Evolutionary conservation across 2,797 vertebrate species (phyloP), one percentile per base, ranked within the genome.

Genomic region (Smutsia temminckii): DNA sequence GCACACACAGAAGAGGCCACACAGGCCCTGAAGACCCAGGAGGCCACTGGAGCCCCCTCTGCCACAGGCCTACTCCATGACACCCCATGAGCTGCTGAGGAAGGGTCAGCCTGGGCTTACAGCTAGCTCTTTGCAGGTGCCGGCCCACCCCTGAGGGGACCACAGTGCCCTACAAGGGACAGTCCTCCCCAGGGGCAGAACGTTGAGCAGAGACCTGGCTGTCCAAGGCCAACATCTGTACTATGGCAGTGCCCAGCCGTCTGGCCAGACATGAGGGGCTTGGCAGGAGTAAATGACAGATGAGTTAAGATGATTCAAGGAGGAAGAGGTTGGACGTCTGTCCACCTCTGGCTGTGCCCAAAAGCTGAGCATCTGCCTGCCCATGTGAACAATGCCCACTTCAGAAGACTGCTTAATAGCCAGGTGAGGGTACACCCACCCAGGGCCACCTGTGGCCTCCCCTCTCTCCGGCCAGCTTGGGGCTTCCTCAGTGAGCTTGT

Each of bases 301-400:
- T 13, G 37, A 66, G 40, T 11, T 32, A 4, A 55, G 75, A 8
- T 9, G 37, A 11, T 14, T 34, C 8, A 0, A 55, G 37, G 29
- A 63, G 27, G 23, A 57, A 23, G 57, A 23, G 34, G 10, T 8
- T 6, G 1, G 59, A 29, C 49, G 25, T 20, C 46, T 46, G 46
- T 12, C 21, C 29, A 4, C 6, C 21, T 0, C 8, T 42, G 42
- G 11, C 42, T 17, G 63, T 68, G 53, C 63, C 84, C 77, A 17
- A 59, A 69, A n/a, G 79, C 79, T 7, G 9, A 14, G 42, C 25
- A 6, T 17, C 9, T 51, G 69, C 20, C 3, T 5, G 61, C n/a
- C 13, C 27, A 0, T 1, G 21, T 27, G n/a, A 55, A 5, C 9
- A 55, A 61, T 46, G 66, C 10, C 68, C 77, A 40, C 18, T 0